Conservation (phyloP, 2,888 invertebrate species). For the Drosophila neotestacea region DNA sequence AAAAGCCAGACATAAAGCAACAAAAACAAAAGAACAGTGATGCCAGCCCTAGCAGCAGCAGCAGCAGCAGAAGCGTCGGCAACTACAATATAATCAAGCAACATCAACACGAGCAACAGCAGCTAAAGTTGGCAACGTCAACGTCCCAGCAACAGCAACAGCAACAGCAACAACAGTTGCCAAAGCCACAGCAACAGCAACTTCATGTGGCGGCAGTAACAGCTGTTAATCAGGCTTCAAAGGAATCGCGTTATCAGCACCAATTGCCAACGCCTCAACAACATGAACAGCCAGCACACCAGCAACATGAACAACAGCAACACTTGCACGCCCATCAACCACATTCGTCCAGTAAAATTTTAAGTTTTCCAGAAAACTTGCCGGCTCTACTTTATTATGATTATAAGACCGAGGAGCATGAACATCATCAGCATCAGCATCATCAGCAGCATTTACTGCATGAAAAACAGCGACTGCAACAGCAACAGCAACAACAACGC, state of each 20-base stretch:
- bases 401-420: constrained; percentile 84
- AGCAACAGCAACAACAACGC: constrained; percentile 49
- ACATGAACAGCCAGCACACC: constrained; percentile 48
- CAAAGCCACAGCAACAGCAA: constrained; percentile 37
- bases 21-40: constrained; percentile 44
- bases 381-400: constrained; percentile 84
- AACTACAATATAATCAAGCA: constrained; percentile 73
- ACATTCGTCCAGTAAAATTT: constrained; percentile 80
- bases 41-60: constrained; percentile 23
- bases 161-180: constrained; percentile 21
- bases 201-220: constrained; percentile 36
- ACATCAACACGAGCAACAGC: constrained; percentile 67
- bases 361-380: constrained; percentile 84
- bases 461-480: constrained; percentile 70
- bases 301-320: constrained; percentile 46
- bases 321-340: constrained; percentile 53
- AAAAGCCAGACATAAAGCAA: constrained; percentile 64
- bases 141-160: constrained; percentile 39
- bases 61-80: constrained; percentile 35
- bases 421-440: constrained; percentile 83
- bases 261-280: constrained; percentile 47
- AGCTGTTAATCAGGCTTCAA: constrained; percentile 70
- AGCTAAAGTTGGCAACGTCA: constrained; percentile 53
- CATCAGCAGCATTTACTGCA: constrained; percentile 82
- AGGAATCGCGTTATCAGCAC: constrained; percentile 70